Conservation (phyloP, 2,797 vertebrate genomes). For the Channallabes apus region DNA sequence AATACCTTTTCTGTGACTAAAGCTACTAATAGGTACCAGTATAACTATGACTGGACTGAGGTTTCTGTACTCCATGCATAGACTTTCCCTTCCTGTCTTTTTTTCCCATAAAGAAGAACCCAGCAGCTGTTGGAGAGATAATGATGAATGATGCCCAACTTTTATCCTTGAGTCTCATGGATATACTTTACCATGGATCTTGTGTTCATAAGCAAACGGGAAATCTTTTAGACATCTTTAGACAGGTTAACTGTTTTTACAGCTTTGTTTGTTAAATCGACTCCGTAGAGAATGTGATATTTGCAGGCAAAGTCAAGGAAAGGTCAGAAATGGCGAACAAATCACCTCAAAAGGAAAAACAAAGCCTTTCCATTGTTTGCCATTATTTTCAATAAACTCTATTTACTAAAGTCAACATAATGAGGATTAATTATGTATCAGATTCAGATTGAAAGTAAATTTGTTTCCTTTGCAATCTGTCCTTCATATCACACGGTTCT, state of each 20-base stretch:
- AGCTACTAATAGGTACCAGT: not conserved
- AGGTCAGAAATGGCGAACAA: not conserved
- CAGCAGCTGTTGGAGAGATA: not conserved
- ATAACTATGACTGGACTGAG: not conserved
- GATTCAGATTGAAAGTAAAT: not conserved
- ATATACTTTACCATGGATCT: not conserved
- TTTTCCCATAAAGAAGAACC: not conserved
- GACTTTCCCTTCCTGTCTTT: not conserved
- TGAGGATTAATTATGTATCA: not conserved
- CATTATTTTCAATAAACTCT: not conserved
- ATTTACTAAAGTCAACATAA: not conserved
- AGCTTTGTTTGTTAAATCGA: not conserved
- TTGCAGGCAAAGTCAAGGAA: not conserved
- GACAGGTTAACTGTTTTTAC: not conserved
- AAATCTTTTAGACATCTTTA: constrained; percentile 3
- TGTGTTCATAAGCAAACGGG: not conserved
- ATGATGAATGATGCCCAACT: not conserved
- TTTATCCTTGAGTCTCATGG: not conserved
- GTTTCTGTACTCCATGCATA: not conserved
- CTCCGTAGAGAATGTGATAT: not conserved
- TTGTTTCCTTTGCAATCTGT: not conserved
- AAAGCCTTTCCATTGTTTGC: not conserved
- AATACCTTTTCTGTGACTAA: not conserved
- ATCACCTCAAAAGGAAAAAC: not conserved
- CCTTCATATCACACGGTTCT: not conserved